Evolutionary conservation across 2,113 vertebrate species (phyloP).

Genomic region (Xerus inauris): DNA sequence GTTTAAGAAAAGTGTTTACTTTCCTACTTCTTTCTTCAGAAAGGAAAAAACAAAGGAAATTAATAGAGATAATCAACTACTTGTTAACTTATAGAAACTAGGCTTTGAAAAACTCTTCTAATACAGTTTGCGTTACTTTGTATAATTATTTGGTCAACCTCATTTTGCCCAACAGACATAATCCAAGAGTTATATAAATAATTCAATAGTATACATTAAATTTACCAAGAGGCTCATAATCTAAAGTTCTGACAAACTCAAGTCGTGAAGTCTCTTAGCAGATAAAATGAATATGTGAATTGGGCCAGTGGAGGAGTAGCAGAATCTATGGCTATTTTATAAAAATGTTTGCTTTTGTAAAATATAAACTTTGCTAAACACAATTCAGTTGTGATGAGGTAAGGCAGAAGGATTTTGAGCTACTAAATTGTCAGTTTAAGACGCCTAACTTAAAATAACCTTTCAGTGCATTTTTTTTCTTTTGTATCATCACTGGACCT

Average conservation of each 20-base stretch:
- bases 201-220: constrained; percentile 24
- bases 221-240: not conserved
- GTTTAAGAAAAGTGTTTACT: not conserved
- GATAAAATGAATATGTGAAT: not conserved
- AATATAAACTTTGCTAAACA: not conserved
- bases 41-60: not conserved
- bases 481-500: not conserved
- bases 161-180: not conserved
- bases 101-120: constrained; percentile 13
- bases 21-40: not conserved
- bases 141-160: not conserved
- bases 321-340: not conserved
- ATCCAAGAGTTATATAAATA: not conserved
- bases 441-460: not conserved
- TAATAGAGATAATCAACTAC: not conserved
- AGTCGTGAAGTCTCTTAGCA: not conserved
- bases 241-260: constrained; percentile 24
- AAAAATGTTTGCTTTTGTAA: not conserved
- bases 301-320: not conserved
- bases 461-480: not conserved
- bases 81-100: not conserved
- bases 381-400: not conserved
- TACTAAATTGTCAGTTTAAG: not conserved
- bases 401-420: not conserved
- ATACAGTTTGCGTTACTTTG: not conserved